Percentiles rank a stretch among this genome's conserved stretches.
These are phyloP conservation scores for Nettapus auritus DNA, from an alignment of 2,113 vertebrate genomes.

Conservation along the genomic window DNA sequence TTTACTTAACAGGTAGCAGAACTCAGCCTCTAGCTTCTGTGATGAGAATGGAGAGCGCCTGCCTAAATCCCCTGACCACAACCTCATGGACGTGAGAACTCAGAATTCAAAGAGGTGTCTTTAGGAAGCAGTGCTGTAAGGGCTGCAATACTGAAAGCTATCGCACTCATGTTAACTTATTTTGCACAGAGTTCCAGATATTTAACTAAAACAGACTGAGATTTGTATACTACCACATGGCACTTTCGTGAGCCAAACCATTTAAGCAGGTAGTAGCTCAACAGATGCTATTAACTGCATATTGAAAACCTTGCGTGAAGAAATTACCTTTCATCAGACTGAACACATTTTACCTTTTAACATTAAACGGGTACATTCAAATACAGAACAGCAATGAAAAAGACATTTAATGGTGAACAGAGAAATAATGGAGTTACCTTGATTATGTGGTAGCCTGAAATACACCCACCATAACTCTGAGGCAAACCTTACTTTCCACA, in stretches of 20 bases:
- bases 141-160: too few relatives aligned
- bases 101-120: too few relatives aligned
- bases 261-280: neutral
- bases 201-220: neutral
- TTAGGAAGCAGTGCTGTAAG: too few relatives aligned
- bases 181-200: neutral
- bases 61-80: neutral
- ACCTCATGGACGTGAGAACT: neutral
- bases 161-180: too few relatives aligned
- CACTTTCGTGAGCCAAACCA: neutral
- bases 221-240: neutral
- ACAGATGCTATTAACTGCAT: neutral
- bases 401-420: neutral
- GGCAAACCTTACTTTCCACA: neutral
- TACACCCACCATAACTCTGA: neutral
- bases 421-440: neutral
- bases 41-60: neutral
- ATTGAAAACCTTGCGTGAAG: neutral
- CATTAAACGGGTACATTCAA: neutral
- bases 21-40: neutral
- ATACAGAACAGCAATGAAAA: neutral
- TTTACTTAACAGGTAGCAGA: too few relatives aligned
- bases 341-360: neutral
- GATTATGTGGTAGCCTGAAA: neutral
- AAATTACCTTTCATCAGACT: neutral